phyloP scores from a whole-genome alignment of 1,140 invertebrate species.

The Oedothorax gibbosus region DNA sequence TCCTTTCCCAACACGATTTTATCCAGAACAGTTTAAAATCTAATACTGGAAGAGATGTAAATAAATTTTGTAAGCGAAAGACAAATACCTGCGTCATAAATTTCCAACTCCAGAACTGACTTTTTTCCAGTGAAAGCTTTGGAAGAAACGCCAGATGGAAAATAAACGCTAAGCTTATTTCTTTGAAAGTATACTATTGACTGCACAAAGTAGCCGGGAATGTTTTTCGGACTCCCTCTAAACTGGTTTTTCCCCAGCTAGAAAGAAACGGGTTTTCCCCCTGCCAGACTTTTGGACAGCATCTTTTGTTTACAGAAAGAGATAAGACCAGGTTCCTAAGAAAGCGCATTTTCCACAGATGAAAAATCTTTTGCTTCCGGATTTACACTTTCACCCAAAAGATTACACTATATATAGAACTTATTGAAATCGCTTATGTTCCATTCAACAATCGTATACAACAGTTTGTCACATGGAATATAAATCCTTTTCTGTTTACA shows the following conservation, averaged over 20 bases:
- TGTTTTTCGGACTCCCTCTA: slow-evolving; percentile 22
- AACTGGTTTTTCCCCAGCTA: slow-evolving; percentile 19
- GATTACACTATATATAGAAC: too few relatives aligned
- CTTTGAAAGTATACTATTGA: slow-evolving; percentile 43
- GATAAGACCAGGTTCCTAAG: slow-evolving; percentile 1
- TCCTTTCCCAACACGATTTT: slow-evolving; percentile 30
- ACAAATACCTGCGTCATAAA: slow-evolving; percentile 33
- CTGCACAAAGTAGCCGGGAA: slow-evolving; percentile 26
- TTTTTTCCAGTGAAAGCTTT: slow-evolving; percentile 20
- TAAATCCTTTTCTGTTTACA: too few relatives aligned
- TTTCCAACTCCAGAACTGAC: slow-evolving; percentile 12
- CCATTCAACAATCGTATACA: too few relatives aligned
- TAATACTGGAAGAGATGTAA: slow-evolving; percentile 29
- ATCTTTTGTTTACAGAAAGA: slow-evolving; percentile 27
- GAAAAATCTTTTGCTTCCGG: too few relatives aligned
- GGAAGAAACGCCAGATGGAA: neutral
- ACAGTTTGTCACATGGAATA: too few relatives aligned
- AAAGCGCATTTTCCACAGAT: too few relatives aligned
- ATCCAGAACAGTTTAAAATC: slow-evolving; percentile 47
- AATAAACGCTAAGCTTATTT: slow-evolving; percentile 43
- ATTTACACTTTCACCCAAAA: too few relatives aligned
- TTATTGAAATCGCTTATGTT: too few relatives aligned
- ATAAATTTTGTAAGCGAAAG: slow-evolving; percentile 31
- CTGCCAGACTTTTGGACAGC: slow-evolving; percentile 6
- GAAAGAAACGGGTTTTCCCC: slow-evolving; percentile 9